Evolutionary conservation across 2,888 invertebrate species (phyloP), one percentile per base, ranked within the genome.

Genomic region (Xylocampa areola): DNA sequence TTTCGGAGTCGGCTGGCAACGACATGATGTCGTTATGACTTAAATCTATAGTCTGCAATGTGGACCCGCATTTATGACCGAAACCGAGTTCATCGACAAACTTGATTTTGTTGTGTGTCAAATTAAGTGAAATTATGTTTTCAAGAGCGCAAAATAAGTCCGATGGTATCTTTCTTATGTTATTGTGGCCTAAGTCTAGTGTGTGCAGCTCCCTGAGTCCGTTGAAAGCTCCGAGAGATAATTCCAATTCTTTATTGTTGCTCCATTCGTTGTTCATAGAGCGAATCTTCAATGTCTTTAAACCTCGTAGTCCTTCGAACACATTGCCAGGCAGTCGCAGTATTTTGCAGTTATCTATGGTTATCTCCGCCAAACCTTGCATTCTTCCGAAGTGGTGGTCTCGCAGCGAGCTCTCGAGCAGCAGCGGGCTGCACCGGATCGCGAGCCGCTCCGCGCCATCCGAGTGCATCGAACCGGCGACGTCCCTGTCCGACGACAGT

Each of bases 41-140:
- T 63, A 98, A 89, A 87, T 98, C 98, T 74, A 98, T 92, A 51
- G 96, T 95, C 80, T 97, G 96, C 74, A 98, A 87, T 77, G 97
- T 97, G 58, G 96, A 95, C 52, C 95, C 96, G 69, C 94, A 93
- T 80, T 91, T 91, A 77, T 92, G 89, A 33, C 93, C 92, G 81
- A 97, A 96, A 17, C 97, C 97, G 66, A 98, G 90, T 77, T 96
- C 95, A 76, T 97, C 96, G 2, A 97, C 95, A 76, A 96, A 96
- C 73, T 96, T 96, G 54, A 98, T 95, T 77, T 97, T 96, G 92
- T 98, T 98, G 57, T 96, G 95, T 19, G 98, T 98, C 79, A 98
- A 92, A 92, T 98, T 98, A 27, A 98, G 93, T 58, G 96, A 95
- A 86, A 97, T 97, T 63, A 98, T 94, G 84, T 97, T 97, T 79